Evolutionary conservation across 2,113 vertebrate genomes (phyloP), one percentile per base, ranked within the genome.

Genomic region (Myotis yumanensis): DNA sequence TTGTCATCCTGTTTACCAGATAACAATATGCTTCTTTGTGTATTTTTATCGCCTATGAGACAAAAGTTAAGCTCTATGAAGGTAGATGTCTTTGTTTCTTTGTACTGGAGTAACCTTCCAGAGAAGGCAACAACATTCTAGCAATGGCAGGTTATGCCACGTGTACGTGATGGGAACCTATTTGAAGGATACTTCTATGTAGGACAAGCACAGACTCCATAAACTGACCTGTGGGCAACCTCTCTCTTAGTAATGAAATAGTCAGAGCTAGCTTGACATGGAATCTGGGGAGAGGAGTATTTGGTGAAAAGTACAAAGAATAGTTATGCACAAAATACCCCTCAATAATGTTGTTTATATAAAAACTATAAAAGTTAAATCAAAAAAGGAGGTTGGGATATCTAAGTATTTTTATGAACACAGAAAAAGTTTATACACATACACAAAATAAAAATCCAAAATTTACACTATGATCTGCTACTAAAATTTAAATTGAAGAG

Each of bases 141-240:
- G 3, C 11, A 72, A 48, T 71, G n/a, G 6, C 18, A 54, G 32
- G 4, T 64, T 30, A 59, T 18, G 22, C 4, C 25, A 52, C 23
- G 17, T 71, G 4, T 23, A 46, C 22, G 15, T 7, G 8, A 7
- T n/a, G 16, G 0, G 8, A 95, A 35, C 12, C 7, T 46, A 1
- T 59, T 30, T 89, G 18, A 83, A 68, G 1, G 3, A 30, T 51
- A 0, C 5, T 43, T 17, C 4, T 32, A 18, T 6, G 9, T 4
- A 77, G 28, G 28, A 64, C 77, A 51, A 88, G 5, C 32, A 30
- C 2, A 52, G n/a, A 35, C 4, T 54, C 8, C 6, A 75, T 40
- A 73, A 86, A 66, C 7, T 28, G 35, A 66, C 15, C 0, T 68
- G 28, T 0, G 83, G 4, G 22, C 59, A 0, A 20, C 1, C 0